Conservation (phyloP, 1,140 invertebrate genomes). For the Armadillidium nasatum region DNA sequence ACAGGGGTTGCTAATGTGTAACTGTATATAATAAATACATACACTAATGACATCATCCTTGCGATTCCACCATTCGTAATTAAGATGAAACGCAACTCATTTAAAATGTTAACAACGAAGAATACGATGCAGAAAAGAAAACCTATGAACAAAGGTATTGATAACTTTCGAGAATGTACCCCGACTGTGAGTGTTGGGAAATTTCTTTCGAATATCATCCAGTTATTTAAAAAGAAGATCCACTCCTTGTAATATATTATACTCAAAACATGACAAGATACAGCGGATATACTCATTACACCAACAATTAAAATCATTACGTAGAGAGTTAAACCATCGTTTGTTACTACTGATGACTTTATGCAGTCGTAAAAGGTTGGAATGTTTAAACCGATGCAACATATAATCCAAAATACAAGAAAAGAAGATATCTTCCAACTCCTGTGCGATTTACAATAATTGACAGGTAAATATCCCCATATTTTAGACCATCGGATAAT, state of each 20-base stretch:
- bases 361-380: slow-evolving; percentile 44
- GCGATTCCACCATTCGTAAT: slow-evolving; percentile 40
- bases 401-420: slow-evolving; percentile 37
- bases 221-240: slow-evolving; percentile 37
- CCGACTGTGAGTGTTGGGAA: slow-evolving; percentile 38
- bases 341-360: slow-evolving; percentile 34
- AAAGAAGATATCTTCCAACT: slow-evolving; percentile 34
- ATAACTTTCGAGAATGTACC: slow-evolving; percentile 26
- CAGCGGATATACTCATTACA: slow-evolving; percentile 42
- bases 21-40: slow-evolving; percentile 44
- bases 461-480: slow-evolving; percentile 41
- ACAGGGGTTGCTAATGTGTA: slow-evolving; percentile 42
- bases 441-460: slow-evolving; percentile 22
- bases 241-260: slow-evolving; percentile 39
- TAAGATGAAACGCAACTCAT: slow-evolving; percentile 44
- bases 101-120: slow-evolving; percentile 41
- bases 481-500: slow-evolving; percentile 43
- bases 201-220: slow-evolving; percentile 36
- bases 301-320: slow-evolving; percentile 44
- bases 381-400: slow-evolving; percentile 41
- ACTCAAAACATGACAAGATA: slow-evolving; percentile 30
- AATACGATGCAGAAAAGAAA: slow-evolving; percentile 35
- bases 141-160: slow-evolving; percentile 36
- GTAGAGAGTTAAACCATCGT: slow-evolving; percentile 39
- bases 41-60: slow-evolving; percentile 40